Evolutionary conservation across 2,888 invertebrate species (phyloP).

Genomic region (Acleris holmiana): DNA sequence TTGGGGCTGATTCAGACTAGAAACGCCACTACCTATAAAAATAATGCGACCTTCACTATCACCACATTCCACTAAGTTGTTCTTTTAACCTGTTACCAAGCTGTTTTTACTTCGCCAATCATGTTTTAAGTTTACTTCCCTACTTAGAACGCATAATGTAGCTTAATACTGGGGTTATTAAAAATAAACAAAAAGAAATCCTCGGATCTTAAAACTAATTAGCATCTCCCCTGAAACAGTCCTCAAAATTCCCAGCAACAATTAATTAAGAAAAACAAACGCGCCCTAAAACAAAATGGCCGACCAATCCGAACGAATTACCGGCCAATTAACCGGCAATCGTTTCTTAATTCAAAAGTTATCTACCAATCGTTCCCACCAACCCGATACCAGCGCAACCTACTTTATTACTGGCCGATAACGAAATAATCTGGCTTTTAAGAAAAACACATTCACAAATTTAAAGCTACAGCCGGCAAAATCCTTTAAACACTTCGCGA

Average conservation of each 20-base stretch:
- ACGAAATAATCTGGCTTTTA: constrained; percentile 69
- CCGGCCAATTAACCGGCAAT: constrained; percentile 33
- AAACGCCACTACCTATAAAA: too few relatives aligned
- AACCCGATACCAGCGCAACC: constrained; percentile 43
- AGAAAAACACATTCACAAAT: constrained; percentile 53
- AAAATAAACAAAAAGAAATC: too few relatives aligned
- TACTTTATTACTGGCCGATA: constrained; percentile 74
- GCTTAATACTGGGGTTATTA: too few relatives aligned
- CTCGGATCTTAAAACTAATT: neutral
- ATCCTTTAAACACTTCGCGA: constrained; percentile 3
- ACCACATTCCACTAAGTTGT: too few relatives aligned
- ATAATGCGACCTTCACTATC: too few relatives aligned
- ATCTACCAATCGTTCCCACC: constrained; percentile 38
- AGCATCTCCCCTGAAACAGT: neutral
- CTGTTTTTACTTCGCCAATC: too few relatives aligned
- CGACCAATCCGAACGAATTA: constrained; percentile 23
- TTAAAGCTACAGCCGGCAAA: constrained; percentile 49
- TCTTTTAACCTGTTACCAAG: too few relatives aligned
- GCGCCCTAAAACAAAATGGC: constrained; percentile 34
- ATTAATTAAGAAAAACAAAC: constrained; percentile 30
- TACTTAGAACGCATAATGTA: too few relatives aligned
- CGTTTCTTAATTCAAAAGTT: constrained; percentile 37
- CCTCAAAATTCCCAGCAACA: constrained; percentile 4
- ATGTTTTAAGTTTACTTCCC: too few relatives aligned
- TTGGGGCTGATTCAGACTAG: too few relatives aligned